Percentiles rank a stretch among this genome's conserved stretches.
Evolutionary conservation across 2,797 vertebrate genomes (phyloP).

Genomic region (Spheniscus humboldti): DNA sequence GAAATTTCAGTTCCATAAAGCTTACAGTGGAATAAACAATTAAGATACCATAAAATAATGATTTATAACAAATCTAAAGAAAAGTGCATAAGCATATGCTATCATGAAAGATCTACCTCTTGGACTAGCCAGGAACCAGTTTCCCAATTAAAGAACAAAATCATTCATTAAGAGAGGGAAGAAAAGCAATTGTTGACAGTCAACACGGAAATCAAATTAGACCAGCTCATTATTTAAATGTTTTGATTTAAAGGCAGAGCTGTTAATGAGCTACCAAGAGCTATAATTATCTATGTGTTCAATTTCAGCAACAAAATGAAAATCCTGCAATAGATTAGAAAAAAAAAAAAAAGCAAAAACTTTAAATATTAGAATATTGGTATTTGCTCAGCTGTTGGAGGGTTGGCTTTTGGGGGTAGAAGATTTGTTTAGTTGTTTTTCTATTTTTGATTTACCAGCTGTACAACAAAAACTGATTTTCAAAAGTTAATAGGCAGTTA

Average conservation of each 20-base stretch:
- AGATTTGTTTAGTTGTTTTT: neutral
- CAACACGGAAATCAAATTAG: slow-evolving; percentile 56
- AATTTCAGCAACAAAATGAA: slow-evolving; percentile 32
- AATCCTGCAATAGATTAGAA: neutral
- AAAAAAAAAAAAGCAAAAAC: neutral
- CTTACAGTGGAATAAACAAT: neutral
- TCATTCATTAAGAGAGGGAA: slow-evolving; percentile 31
- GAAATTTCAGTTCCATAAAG: neutral
- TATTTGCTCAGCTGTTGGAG: neutral
- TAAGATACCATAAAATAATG: neutral
- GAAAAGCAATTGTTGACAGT: slow-evolving; percentile 18
- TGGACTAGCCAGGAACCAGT: neutral
- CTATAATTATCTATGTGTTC: slow-evolving; percentile 27
- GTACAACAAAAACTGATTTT: neutral
- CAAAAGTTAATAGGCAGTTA: neutral
- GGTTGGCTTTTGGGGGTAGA: neutral
- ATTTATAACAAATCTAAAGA: neutral
- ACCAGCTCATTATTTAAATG: slow-evolving; percentile 51
- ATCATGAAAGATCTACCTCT: neutral
- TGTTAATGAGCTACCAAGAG: slow-evolving; percentile 50
- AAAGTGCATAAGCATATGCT: neutral
- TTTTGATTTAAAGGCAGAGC: slow-evolving; percentile 41
- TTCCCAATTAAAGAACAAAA: slow-evolving; percentile 12
- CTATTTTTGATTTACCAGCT: neutral
- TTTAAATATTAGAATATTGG: neutral